Evolutionary conservation across 2,797 vertebrate genomes (phyloP).

Genomic region (Buphagus erythrorhynchus): DNA sequence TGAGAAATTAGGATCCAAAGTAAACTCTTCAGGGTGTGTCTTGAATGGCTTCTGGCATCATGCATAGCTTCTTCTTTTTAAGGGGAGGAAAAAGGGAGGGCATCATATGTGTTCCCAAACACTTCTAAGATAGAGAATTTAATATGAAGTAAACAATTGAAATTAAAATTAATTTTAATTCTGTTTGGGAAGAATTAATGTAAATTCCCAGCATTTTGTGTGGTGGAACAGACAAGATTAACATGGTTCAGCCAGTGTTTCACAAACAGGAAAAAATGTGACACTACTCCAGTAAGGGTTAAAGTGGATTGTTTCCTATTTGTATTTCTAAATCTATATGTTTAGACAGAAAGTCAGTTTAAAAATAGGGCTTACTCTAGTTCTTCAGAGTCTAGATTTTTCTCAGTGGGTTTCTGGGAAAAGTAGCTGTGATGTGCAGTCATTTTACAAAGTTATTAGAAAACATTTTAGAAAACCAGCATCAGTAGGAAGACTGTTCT

Average conservation of each 20-base stretch:
- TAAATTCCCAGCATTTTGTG: background rate
- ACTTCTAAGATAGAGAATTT: background rate
- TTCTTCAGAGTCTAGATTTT: background rate
- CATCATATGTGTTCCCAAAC: background rate
- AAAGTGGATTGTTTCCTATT: background rate
- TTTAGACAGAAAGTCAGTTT: background rate
- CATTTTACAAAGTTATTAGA: background rate
- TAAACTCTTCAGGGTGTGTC: background rate
- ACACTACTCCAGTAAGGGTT: rapidly evolving
- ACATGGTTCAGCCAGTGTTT: background rate
- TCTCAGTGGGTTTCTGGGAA: background rate
- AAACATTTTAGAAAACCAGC: background rate
- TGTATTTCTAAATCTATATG: background rate
- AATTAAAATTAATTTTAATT: background rate
- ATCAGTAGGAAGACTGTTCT: background rate
- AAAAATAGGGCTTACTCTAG: background rate
- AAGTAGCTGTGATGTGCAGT: background rate
- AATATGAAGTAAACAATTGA: background rate
- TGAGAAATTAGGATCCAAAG: background rate
- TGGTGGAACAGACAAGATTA: background rate
- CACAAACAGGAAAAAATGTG: background rate
- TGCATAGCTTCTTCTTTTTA: background rate
- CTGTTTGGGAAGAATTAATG: background rate
- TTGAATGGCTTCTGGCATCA: background rate
- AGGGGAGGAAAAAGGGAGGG: background rate